phyloP scores from a whole-genome alignment of 1,140 invertebrate species.

The Zaprionus tsacasi region DNA sequence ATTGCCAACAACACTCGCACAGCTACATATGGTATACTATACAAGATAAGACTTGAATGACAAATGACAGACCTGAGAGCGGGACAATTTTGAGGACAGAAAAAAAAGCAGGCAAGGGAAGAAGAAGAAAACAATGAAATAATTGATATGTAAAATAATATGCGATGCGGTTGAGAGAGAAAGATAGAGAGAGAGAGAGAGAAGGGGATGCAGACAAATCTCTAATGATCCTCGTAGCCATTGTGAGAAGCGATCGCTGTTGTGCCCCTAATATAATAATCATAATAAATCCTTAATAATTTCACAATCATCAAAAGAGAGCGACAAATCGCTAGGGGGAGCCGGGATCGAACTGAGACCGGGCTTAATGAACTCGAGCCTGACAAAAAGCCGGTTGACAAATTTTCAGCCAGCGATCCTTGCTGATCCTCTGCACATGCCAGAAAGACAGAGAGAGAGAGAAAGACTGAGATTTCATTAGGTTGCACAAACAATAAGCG shows the following conservation, averaged over 20 bases:
- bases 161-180: constrained; percentile 27
- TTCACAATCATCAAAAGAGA: constrained; percentile 76
- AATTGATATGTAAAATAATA: constrained; percentile 84
- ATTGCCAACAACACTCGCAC: constrained; percentile 34
- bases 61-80: constrained; percentile 26
- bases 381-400: constrained; percentile 65
- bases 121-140: constrained; percentile 62
- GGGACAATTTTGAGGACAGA: constrained; percentile 29
- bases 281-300: constrained; percentile 84
- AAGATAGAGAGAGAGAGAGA: background rate
- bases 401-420: constrained; percentile 61
- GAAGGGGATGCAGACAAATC: constrained; percentile 43
- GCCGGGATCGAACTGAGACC: constrained; percentile 17
- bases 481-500: constrained; percentile 75
- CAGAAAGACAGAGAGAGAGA: too few relatives aligned
- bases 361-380: constrained; percentile 74
- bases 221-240: constrained; percentile 59
- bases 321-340: constrained; percentile 42
- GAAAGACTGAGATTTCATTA: constrained; percentile 63
- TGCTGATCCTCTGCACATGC: constrained; percentile 59
- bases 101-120: constrained; percentile 9
- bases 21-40: background rate
- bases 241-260: constrained; percentile 31
- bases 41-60: constrained; percentile 14
- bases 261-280: constrained; percentile 83